These are phyloP conservation scores for Microtus pennsylvanicus DNA, from an alignment of 2,113 vertebrate species.

Conservation along the genomic window DNA sequence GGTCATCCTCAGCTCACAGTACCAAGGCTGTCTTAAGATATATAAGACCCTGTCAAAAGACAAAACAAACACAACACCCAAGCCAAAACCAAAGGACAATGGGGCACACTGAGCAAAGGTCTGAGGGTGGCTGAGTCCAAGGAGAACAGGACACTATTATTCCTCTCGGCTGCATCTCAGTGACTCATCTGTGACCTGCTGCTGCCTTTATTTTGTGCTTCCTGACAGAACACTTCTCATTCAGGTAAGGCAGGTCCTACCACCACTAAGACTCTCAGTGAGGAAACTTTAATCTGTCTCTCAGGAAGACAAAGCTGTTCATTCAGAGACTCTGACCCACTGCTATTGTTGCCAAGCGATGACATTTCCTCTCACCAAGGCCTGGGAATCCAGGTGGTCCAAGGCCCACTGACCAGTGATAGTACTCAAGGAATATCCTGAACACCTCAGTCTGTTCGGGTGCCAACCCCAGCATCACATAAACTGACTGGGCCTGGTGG, in stretches of 20 bases:
- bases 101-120: not conserved
- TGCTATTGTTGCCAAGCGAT: not conserved
- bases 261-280: not conserved
- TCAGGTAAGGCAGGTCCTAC: constrained; percentile 55
- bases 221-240: not conserved
- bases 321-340: not conserved
- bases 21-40: not conserved
- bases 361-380: not conserved
- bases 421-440: not conserved
- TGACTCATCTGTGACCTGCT: constrained; percentile 40
- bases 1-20: not conserved
- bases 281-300: not conserved
- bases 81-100: not conserved
- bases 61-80: not conserved
- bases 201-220: not conserved
- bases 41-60: not conserved
- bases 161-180: not conserved
- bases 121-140: not conserved
- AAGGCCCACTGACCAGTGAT: not conserved
- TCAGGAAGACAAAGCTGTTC: not conserved
- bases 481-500: too few relatives aligned
- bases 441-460: not conserved
- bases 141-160: not conserved
- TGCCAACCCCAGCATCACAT: not conserved
- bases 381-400: not conserved